Evolutionary conservation across 2,113 vertebrate species (phyloP).

Genomic region (Plestiodon gilberti): DNA sequence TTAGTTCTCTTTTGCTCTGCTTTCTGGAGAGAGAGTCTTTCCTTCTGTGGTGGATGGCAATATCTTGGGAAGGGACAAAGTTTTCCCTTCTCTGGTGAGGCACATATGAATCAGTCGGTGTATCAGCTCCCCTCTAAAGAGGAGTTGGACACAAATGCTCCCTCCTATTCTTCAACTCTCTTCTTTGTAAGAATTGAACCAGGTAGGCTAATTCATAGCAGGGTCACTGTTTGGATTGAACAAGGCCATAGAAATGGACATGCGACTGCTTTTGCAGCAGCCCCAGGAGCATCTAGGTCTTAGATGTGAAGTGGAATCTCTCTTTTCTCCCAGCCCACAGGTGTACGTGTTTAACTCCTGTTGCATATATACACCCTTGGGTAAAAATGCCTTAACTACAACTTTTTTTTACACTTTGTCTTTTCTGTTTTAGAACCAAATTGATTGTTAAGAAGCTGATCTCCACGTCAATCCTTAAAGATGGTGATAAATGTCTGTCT

Average conservation of each 20-base stretch:
- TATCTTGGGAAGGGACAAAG: too few relatives aligned
- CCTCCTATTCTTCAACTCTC: background rate
- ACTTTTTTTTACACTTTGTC: background rate
- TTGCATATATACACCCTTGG: too few relatives aligned
- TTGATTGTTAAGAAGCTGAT: constrained; percentile 69
- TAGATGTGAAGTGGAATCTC: background rate
- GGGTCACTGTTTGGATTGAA: too few relatives aligned
- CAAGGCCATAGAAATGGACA: background rate
- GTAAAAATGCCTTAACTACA: background rate
- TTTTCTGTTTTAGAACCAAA: constrained; percentile 58
- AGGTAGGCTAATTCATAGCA: background rate
- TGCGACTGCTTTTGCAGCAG: background rate
- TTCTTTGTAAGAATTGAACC: too few relatives aligned
- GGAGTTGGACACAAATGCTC: background rate
- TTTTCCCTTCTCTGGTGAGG: background rate
- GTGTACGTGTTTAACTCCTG: too few relatives aligned
- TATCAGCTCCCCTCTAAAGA: background rate
- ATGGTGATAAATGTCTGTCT: constrained; percentile 94
- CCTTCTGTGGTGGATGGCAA: too few relatives aligned
- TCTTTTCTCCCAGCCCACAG: too few relatives aligned
- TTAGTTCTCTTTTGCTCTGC: too few relatives aligned
- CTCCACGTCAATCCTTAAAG: constrained; percentile 59
- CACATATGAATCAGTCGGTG: background rate
- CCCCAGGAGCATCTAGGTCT: background rate
- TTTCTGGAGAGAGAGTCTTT: too few relatives aligned